phyloP scores from a whole-genome alignment of 1,140 invertebrate genomes.

The Ylistrum balloti region DNA sequence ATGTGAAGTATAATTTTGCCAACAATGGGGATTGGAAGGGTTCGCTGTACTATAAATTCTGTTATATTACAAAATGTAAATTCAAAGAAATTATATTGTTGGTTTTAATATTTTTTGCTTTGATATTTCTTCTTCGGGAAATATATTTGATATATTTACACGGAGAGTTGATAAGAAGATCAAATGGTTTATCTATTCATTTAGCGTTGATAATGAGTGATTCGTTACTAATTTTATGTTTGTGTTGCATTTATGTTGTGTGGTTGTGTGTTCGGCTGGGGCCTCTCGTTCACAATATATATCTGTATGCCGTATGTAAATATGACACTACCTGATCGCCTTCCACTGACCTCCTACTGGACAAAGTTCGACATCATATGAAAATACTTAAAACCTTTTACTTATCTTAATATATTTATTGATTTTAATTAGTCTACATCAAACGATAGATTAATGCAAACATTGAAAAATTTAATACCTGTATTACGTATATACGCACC shows the following conservation, averaged over 20 bases:
- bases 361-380: conserved; percentile 33
- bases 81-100: background rate
- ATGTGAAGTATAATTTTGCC: background rate
- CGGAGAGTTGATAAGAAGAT: background rate
- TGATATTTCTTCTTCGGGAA: background rate
- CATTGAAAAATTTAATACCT: background rate
- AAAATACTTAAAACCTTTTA: background rate
- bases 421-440: background rate
- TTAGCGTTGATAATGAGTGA: background rate
- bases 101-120: too few relatives aligned
- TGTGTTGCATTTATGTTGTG: background rate
- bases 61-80: background rate
- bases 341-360: conserved; percentile 31
- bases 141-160: background rate
- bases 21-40: background rate
- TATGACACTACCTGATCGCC: conserved; percentile 32
- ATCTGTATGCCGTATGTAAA: background rate
- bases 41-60: background rate
- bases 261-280: conserved; percentile 21
- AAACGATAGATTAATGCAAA: background rate
- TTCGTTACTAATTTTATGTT: background rate
- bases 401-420: background rate
- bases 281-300: conserved; percentile 27
- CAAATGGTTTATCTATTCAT: background rate
- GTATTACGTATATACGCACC: background rate